A percentile compares a stretch with the other conserved stretches of the same genome.
Conservation (phyloP, 2,888 invertebrate species). For the Drosophila mettleri region DNA sequence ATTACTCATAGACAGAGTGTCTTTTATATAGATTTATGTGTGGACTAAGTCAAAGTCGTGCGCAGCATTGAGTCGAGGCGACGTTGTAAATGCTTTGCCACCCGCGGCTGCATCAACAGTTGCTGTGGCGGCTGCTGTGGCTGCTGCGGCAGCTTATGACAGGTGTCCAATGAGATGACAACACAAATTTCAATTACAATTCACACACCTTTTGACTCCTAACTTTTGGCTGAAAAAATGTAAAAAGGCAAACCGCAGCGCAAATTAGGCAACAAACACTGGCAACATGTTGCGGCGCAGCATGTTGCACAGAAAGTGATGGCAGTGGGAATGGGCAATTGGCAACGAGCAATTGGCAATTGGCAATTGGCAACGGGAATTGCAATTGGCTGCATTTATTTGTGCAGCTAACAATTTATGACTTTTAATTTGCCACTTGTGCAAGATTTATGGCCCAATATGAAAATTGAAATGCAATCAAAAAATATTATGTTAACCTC, state of each 20-base stretch:
- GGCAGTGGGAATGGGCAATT: constrained; percentile 28
- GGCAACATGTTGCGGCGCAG: constrained; percentile 61
- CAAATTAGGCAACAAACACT: constrained; percentile 65
- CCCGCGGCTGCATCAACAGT: constrained; percentile 36
- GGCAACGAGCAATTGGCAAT: constrained; percentile 6
- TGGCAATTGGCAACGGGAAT: constrained; percentile 38
- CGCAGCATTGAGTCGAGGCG: not conserved
- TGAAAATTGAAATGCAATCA: constrained; percentile 79
- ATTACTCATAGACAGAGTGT: not conserved
- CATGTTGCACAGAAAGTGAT: constrained; percentile 43
- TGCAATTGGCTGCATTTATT: constrained; percentile 29
- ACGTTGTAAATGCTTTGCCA: constrained; percentile 18
- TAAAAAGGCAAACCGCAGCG: constrained; percentile 28
- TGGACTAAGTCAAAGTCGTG: constrained; percentile 13
- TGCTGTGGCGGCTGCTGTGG: constrained; percentile 35
- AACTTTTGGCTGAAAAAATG: constrained; percentile 25
- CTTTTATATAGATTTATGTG: not conserved
- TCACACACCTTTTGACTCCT: constrained; percentile 69
- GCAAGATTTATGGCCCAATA: constrained; percentile 69
- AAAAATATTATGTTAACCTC: constrained; percentile 80
- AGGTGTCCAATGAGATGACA: constrained; percentile 56
- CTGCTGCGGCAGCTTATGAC: constrained; percentile 35
- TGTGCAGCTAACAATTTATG: constrained; percentile 71
- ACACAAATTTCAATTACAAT: constrained; percentile 56
- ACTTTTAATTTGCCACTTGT: constrained; percentile 79